Base-by-base conservation (phyloP, 2,888 invertebrate species). In the Apamea monoglypha region DNA sequence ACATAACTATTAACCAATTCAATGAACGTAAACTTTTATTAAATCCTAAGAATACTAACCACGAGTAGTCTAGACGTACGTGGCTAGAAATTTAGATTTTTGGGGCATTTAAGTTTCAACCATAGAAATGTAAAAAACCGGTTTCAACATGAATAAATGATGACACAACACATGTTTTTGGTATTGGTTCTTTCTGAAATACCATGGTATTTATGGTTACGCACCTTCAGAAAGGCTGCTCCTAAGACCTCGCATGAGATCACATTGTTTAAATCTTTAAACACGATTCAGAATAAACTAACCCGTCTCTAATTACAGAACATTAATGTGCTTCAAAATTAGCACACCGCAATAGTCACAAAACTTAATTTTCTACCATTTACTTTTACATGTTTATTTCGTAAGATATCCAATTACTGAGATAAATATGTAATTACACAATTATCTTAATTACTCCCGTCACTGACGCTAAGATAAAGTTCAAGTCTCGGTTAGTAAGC, bases 391-490 rank as follows among this genome's bases (percentile, higher is more conserved):
- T 78, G 14, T 75, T 80, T 69, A 76, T 83, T 79, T 47, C 25
- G 71, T 76, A 61, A 66, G 29, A 71, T 64, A 69, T 70, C 69
- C 14, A 56, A 78, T 84, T 80, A 80, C 68, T 64, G 66, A 76
- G 64, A 78, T 74, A 75, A 77, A 80, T 73, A 74, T 77, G 64
- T 88, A 81, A 82, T 79, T 83, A 70, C 47, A 83, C 70, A 70
- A 68, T 77, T 73, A 80, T 66, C 74, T 78, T 80, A 87, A 87
- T 88, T 87, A 81, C 59, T 66, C 10, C 1, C 81, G 63, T 71
- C 63, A 78, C 29, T 76, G 78, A 74, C 59, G 64, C 66, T 44
- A 25, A 70, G 69, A 40, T 68, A 53, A 86, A 77, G 32, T 53
- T 71, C 74, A 83, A 76, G 64, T 80, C 70, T 74, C 68, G 36